Conservation (phyloP, 37 sponge, comb jelly and placozoan genomes). For the Crambe crambe region DNA sequence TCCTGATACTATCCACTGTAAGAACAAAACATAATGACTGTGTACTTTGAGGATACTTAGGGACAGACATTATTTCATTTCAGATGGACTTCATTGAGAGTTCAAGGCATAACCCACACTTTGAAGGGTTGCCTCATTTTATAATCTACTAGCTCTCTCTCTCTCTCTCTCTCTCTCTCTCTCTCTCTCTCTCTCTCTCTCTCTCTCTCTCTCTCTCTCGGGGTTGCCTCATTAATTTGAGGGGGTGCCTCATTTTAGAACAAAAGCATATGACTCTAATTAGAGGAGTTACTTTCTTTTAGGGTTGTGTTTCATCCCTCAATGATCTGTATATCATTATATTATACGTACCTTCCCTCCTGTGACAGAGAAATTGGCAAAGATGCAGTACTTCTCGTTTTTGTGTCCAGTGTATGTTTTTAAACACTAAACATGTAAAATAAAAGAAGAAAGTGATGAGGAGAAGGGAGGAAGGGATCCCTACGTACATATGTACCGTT, state of each 20-base stretch:
- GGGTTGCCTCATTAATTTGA: no score
- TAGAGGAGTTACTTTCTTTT: no score
- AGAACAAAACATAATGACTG: not conserved
- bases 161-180: constrained; percentile 16
- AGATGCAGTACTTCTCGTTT: constrained; percentile 96
- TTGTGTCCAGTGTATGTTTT: constrained; percentile 97
- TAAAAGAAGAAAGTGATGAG: not conserved
- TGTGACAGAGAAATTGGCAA: constrained; percentile 99
- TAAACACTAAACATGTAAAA: constrained; percentile 64
- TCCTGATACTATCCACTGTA: constrained; percentile 96
- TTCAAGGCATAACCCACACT: no score
- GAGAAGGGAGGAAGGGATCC: not conserved
- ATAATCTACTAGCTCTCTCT: no score
- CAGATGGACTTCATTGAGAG: no score
- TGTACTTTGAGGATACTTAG: no score
- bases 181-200: constrained; percentile 11
- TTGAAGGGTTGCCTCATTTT: no score
- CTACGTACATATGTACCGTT: not conserved
- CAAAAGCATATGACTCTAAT: no score
- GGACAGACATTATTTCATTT: no score
- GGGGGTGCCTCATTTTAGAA: no score
- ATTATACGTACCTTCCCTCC: constrained; percentile 97
- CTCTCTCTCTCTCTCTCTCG: constrained; percentile 13
- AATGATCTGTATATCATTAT: no score
- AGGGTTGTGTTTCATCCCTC: no score